Conservation (phyloP, 2,797 vertebrate genomes). For the Nyctibius grandis region DNA sequence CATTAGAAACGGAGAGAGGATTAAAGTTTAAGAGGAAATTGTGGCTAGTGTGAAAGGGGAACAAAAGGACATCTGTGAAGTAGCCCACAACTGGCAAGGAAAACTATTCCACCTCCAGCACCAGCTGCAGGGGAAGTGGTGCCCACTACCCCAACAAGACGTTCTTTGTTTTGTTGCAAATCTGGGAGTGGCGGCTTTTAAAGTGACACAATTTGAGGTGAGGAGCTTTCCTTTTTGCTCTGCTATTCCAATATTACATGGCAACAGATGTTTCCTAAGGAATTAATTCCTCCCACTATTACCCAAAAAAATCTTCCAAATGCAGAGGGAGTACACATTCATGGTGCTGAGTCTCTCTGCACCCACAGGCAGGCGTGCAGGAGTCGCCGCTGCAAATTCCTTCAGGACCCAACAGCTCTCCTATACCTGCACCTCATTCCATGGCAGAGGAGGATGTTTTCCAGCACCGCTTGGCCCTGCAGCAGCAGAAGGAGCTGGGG, state of each 20-base stretch:
- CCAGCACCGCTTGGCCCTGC: fast-evolving
- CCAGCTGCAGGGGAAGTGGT: constrained; percentile 73
- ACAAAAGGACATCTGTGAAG: constrained; percentile 76
- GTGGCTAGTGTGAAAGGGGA: constrained; percentile 73
- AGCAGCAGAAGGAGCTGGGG: background rate
- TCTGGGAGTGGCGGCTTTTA: constrained; percentile 57
- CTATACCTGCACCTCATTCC: background rate
- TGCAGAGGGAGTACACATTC: background rate
- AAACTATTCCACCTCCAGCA: constrained; percentile 72
- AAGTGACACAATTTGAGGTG: constrained; percentile 52
- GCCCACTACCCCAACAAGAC: constrained; percentile 67
- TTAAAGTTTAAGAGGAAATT: constrained; percentile 72
- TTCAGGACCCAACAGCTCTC: background rate
- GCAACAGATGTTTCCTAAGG: constrained; percentile 35
- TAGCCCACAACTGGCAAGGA: constrained; percentile 73
- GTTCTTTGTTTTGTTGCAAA: constrained; percentile 66
- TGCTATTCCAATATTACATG: background rate
- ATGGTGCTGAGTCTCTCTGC: background rate
- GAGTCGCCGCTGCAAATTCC: background rate
- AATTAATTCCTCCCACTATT: constrained; percentile 13
- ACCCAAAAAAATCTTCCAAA: background rate
- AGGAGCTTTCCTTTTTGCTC: constrained; percentile 30
- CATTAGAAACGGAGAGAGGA: constrained; percentile 65
- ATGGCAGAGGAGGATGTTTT: background rate
- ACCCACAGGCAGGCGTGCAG: background rate